Base-by-base conservation (phyloP, 2,113 vertebrate genomes). In the Acanthisitta chloris region DNA sequence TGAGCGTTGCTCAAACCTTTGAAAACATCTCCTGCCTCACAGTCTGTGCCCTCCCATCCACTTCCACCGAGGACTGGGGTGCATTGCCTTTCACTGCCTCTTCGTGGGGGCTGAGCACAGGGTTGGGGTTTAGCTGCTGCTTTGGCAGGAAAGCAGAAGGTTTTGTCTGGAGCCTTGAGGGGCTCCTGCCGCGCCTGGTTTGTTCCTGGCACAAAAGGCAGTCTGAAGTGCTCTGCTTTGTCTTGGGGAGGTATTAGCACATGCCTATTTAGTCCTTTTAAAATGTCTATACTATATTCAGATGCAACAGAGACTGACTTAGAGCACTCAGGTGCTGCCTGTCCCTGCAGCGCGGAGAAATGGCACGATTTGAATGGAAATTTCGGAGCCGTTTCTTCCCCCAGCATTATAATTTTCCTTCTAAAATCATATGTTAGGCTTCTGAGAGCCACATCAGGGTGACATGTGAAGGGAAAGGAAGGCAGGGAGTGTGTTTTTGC, bases 341-440 rank as follows among this genome's bases (percentile, higher is more conserved):
- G 3, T 46, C 81, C 88, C 79, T 86, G 81, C 23, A n/a, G n/a
- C 38, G 54, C 23, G 28, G 15, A 6, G 61, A 73, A 95, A 96
- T 74, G 54, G 4, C 40, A 26, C 28, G 6, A 72, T 92, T 95
- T 94, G 83, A 77, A 94, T 93, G 94, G 64, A 78, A 59, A 90
- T 96, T 83, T 70, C 9, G 10, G 55, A 34, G 85, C 62, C 66
- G 0, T 73, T 96, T 46, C 33, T 79, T 86, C 70, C 52, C 79
- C 91, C 88, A 74, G 66, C 45, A 19, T 94, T 95, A 83, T 81
- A 46, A 70, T 94, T 96, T 94, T 65, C 83, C 52, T 97, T 96
- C 36, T 46, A 65, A 96, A 96, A 96, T 96, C 28, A 86, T 66
- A 85, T 1, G 7, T 85, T 86, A 38, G 58, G 84, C 73, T 93